Conservation (phyloP, 2,888 invertebrate genomes). For the Tridacna gigas region DNA sequence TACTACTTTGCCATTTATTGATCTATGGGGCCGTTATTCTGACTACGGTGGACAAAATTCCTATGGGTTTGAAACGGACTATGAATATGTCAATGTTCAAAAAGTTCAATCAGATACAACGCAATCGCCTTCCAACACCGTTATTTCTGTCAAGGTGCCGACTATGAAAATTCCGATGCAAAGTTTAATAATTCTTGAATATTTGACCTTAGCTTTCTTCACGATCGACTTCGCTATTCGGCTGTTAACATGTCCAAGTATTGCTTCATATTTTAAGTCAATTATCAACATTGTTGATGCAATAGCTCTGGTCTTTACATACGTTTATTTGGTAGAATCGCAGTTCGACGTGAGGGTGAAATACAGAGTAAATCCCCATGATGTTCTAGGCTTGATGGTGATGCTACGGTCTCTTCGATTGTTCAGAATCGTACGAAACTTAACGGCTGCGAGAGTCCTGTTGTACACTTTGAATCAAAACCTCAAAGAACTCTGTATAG, state of each 20-base stretch:
- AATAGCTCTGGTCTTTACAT: conserved; percentile 23
- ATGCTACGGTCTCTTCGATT: conserved; percentile 35
- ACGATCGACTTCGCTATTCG: conserved; percentile 36
- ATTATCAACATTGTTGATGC: conserved; percentile 37
- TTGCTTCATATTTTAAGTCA: conserved; percentile 28
- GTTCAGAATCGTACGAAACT: conserved; percentile 31
- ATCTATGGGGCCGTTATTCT: background rate
- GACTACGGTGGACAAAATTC: background rate
- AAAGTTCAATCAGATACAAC: background rate
- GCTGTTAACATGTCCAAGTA: conserved; percentile 32
- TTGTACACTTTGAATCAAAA: conserved; percentile 34
- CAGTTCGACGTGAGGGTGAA: background rate
- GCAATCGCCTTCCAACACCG: background rate
- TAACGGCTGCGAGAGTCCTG: conserved; percentile 33
- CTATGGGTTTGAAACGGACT: background rate
- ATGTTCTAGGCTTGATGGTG: conserved; percentile 21
- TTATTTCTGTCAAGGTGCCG: conserved; percentile 32
- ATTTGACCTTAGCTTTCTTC: conserved; percentile 27
- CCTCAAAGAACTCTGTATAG: conserved; percentile 28
- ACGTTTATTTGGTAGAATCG: conserved; percentile 8
- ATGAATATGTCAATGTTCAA: background rate
- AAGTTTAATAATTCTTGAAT: conserved; percentile 19
- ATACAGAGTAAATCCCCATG: conserved; percentile 26
- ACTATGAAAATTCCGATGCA: conserved; percentile 27
- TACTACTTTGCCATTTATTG: background rate